phyloP scores from a whole-genome alignment of 2,797 vertebrate species.

The Oryzias sinensis region DNA sequence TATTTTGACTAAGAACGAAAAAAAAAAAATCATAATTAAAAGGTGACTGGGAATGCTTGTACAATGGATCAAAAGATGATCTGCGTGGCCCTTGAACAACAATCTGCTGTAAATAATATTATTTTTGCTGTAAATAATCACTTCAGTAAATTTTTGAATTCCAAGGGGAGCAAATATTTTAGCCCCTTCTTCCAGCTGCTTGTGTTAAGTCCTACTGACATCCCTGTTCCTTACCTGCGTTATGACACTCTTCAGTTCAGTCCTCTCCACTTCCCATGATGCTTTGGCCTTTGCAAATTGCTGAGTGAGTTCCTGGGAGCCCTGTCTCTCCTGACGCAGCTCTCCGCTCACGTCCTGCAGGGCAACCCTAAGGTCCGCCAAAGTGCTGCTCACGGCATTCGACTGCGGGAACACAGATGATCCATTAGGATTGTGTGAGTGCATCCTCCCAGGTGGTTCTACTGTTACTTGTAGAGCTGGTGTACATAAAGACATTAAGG shows the following conservation, averaged over 20 bases:
- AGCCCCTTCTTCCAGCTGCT: no score
- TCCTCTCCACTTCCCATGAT: constrained; percentile 93
- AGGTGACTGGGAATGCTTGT: no score
- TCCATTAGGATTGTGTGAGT: background rate
- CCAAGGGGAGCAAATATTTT: no score
- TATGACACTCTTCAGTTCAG: constrained; percentile 87
- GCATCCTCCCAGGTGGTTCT: background rate
- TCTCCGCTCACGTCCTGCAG: constrained; percentile 92
- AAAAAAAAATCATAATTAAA: no score
- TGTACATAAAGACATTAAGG: constrained; percentile 3
- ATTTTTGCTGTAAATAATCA: no score
- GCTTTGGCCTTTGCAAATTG: constrained; percentile 98
- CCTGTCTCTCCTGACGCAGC: constrained; percentile 87
- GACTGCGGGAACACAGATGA: constrained; percentile 68
- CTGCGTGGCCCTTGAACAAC: no score
- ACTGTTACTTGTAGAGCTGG: constrained; percentile 1
- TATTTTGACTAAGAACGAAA: no score
- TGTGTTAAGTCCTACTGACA: no score
- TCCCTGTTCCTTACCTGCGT: constrained; percentile 77
- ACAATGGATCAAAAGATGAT: no score
- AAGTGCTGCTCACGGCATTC: constrained; percentile 85
- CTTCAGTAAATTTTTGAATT: no score
- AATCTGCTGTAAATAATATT: no score
- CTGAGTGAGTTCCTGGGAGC: constrained; percentile 92
- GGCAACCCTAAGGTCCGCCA: constrained; percentile 90